Conservation (phyloP, 1,140 invertebrate species). For the Penaeus japonicus region DNA sequence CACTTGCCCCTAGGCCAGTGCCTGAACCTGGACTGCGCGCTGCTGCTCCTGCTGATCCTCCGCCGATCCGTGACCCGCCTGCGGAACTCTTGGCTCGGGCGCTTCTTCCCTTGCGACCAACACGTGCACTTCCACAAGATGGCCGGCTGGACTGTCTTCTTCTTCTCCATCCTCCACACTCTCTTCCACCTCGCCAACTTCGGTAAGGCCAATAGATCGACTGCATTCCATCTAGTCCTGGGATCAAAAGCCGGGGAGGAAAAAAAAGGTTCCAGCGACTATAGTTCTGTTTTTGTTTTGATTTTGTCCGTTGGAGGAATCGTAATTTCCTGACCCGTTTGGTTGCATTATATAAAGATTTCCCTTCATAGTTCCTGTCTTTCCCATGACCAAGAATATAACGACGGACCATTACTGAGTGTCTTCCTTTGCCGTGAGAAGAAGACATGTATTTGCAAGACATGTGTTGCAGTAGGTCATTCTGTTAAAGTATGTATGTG, state of each 20-base stretch:
- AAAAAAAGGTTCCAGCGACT: too few relatives aligned
- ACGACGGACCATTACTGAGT: too few relatives aligned
- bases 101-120: conserved; percentile 85
- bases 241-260: too few relatives aligned
- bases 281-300: too few relatives aligned
- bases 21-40: conserved; percentile 90
- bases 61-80: conserved; percentile 85
- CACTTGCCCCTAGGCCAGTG: conserved; percentile 77
- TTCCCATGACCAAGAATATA: too few relatives aligned
- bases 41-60: conserved; percentile 87
- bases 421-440: background rate
- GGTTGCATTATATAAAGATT: too few relatives aligned
- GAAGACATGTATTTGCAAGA: background rate
- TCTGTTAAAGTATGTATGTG: background rate
- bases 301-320: too few relatives aligned
- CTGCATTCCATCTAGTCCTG: background rate
- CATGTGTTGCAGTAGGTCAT: background rate
- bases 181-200: conserved; percentile 86
- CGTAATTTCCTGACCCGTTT: too few relatives aligned
- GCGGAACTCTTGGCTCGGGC: conserved; percentile 77
- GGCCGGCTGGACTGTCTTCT: conserved; percentile 80
- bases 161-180: conserved; percentile 80
- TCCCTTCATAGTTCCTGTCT: too few relatives aligned
- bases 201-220: conserved; percentile 69
- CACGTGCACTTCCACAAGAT: conserved; percentile 94